phyloP scores from a whole-genome alignment of 2,113 vertebrate genomes.

The Puffinus mauretanicus region DNA sequence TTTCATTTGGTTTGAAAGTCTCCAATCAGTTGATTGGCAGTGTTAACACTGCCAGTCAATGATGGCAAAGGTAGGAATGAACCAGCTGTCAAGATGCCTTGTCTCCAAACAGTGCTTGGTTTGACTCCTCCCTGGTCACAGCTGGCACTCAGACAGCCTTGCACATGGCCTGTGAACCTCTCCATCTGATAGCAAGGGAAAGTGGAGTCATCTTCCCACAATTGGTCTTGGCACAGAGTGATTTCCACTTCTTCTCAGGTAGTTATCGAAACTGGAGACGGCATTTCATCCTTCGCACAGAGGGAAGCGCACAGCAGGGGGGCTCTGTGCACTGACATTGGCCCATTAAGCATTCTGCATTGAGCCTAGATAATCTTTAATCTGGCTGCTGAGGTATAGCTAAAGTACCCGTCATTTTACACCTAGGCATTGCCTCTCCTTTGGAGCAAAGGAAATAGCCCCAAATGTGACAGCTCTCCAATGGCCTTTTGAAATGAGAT shows the following conservation, averaged over 20 bases:
- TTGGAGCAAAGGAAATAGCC: not conserved
- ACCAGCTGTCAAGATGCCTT: not conserved
- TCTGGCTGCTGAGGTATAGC: not conserved
- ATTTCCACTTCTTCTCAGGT: constrained; percentile 21
- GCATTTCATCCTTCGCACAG: not conserved
- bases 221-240: not conserved
- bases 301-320: not conserved
- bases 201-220: not conserved
- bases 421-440: not conserved
- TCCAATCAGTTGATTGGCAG: not conserved
- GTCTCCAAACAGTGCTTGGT: not conserved
- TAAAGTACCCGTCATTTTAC: constrained; percentile 28
- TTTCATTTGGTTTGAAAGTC: not conserved
- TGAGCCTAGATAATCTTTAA: not conserved
- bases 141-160: not conserved
- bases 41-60: not conserved
- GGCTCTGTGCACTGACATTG: not conserved
- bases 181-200: not conserved
- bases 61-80: not conserved
- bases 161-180: not conserved
- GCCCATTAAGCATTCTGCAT: not conserved
- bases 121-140: not conserved
- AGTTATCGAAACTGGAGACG: not conserved
- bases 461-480: not conserved
- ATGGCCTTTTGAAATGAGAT: constrained; percentile 38